phyloP scores from a whole-genome alignment of 2,797 vertebrate species.

The Gymnothorax javanicus region DNA sequence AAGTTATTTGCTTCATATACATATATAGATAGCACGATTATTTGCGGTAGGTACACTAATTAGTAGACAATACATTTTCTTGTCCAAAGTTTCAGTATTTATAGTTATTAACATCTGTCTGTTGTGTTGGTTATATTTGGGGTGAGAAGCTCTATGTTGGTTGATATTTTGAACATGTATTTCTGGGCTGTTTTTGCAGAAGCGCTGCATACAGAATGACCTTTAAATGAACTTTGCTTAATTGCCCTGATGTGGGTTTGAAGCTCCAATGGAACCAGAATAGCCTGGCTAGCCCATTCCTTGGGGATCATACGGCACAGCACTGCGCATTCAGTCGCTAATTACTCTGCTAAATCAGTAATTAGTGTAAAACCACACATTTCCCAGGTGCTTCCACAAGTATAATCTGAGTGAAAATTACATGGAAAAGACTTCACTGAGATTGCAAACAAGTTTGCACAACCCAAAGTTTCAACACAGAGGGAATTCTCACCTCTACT shows the following conservation, averaged over 20 bases:
- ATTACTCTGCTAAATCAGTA: conserved; percentile 59
- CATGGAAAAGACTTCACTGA: conserved; percentile 37
- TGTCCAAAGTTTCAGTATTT: no score
- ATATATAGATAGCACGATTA: no score
- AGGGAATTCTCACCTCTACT: neutral
- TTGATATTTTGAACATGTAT: neutral
- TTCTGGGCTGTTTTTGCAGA: neutral
- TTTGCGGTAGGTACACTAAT: no score
- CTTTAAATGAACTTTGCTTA: neutral
- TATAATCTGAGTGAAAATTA: neutral
- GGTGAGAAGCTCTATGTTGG: no score
- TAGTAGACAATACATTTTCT: no score
- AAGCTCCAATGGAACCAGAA: neutral
- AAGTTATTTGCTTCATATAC: no score
- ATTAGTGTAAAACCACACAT: conserved; percentile 57
- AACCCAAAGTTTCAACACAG: neutral
- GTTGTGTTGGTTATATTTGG: no score
- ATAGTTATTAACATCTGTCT: no score
- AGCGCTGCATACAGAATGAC: neutral
- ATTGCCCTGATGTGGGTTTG: neutral
- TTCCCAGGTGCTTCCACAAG: conserved; percentile 46
- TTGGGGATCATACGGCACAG: neutral
- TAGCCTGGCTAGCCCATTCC: neutral
- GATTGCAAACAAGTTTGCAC: conserved; percentile 16
- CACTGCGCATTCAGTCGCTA: conserved; percentile 32